A percentile compares a stretch with the other conserved stretches of the same genome.
Conservation (phyloP, 1,140 invertebrate species). For the Sycophaga agraensis region DNA sequence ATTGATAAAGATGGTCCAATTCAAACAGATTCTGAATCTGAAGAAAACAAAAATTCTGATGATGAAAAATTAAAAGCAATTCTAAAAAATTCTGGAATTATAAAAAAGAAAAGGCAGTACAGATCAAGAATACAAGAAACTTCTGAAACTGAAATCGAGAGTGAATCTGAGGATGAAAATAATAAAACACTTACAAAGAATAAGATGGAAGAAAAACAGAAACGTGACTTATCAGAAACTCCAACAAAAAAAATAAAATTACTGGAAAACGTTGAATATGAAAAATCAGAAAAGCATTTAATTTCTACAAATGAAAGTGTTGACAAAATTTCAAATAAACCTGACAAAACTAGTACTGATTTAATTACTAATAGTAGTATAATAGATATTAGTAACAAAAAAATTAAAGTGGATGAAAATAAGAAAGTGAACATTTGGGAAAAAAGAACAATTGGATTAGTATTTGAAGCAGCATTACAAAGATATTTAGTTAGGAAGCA, state of each 20-base stretch:
- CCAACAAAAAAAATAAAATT: slow-evolving; percentile 7
- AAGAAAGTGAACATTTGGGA: slow-evolving; percentile 74
- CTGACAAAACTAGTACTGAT: slow-evolving; percentile 27
- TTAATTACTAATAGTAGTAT: slow-evolving; percentile 19
- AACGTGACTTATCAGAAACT: slow-evolving; percentile 33
- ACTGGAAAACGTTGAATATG: background rate
- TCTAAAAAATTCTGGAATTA: background rate
- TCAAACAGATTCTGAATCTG: slow-evolving; percentile 27
- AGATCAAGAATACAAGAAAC: slow-evolving; percentile 12
- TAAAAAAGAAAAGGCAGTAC: slow-evolving; percentile 21
- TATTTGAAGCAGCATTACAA: slow-evolving; percentile 77
- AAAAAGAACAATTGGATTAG: slow-evolving; percentile 79
- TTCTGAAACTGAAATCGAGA: slow-evolving; percentile 18
- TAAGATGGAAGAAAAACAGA: slow-evolving; percentile 29
- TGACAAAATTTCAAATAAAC: slow-evolving; percentile 34
- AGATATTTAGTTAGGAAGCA: slow-evolving; percentile 79
- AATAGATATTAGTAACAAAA: slow-evolving; percentile 3
- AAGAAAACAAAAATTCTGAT: slow-evolving; percentile 23
- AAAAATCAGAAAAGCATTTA: background rate
- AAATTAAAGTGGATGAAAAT: slow-evolving; percentile 35
- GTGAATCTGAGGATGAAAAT: slow-evolving; percentile 29
- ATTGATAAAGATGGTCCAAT: slow-evolving; percentile 38
- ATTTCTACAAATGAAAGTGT: background rate
- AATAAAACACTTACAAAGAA: slow-evolving; percentile 39
- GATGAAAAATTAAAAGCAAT: slow-evolving; percentile 13